phyloP scores from a whole-genome alignment of 1,140 invertebrate species.

The Drosophila ananassae region DNA sequence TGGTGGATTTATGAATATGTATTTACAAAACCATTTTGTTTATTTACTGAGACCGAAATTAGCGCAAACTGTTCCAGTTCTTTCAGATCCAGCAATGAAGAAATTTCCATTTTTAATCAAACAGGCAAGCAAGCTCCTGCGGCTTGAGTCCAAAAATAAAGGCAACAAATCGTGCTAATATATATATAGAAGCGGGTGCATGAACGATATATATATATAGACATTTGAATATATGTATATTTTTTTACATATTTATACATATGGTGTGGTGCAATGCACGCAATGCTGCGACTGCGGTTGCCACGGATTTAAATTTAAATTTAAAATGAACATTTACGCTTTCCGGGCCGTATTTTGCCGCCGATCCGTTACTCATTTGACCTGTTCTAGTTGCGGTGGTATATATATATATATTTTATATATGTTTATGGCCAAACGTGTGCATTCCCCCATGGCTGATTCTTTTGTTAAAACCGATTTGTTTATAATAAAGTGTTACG shows the following conservation, averaged over 20 bases:
- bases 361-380: conserved; percentile 27
- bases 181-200: conserved; percentile 26
- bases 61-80: neutral
- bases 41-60: conserved; percentile 28
- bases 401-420: conserved; percentile 19
- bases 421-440: conserved; percentile 17
- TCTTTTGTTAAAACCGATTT: conserved; percentile 56
- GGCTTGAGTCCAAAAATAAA: conserved; percentile 41
- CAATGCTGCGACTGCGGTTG: conserved; percentile 44
- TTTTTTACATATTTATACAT: conserved; percentile 18
- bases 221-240: neutral
- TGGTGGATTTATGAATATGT: conserved; percentile 4
- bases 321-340: conserved; percentile 45
- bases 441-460: conserved; percentile 12
- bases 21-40: conserved; percentile 21
- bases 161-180: conserved; percentile 16
- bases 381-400: conserved; percentile 46
- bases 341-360: conserved; percentile 21
- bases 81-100: conserved; percentile 19
- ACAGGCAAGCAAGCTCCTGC: conserved; percentile 46
- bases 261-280: conserved; percentile 45
- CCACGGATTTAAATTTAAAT: conserved; percentile 49
- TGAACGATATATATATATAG: conserved; percentile 4
- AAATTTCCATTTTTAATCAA: conserved; percentile 42
- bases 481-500: conserved; percentile 63